Percentiles rank a stretch among this genome's conserved stretches.
Evolutionary conservation across 2,888 invertebrate genomes (phyloP).

Genomic region (Steinernema hermaphroditum): DNA sequence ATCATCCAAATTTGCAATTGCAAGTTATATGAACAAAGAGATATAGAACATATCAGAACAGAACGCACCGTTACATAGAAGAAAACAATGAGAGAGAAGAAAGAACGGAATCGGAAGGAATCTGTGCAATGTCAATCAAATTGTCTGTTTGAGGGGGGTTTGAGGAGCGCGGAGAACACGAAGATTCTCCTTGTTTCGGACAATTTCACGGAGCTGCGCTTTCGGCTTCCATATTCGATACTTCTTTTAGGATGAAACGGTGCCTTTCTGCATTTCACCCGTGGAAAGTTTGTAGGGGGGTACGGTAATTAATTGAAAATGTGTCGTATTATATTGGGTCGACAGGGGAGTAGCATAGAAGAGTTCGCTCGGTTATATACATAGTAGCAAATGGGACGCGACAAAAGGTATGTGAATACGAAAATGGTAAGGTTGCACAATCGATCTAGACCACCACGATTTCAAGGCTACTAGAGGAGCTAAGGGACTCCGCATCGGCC

Average conservation of each 20-base stretch:
- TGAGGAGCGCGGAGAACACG: not conserved
- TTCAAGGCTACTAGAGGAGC: slow-evolving; percentile 55
- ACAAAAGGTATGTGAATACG: not conserved
- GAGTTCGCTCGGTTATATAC: slow-evolving; percentile 10
- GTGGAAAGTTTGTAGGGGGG: slow-evolving; percentile 14
- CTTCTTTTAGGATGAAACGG: slow-evolving; percentile 23
- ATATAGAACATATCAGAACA: slow-evolving; percentile 8
- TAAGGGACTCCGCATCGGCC: slow-evolving; percentile 50
- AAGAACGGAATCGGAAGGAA: slow-evolving; percentile 5
- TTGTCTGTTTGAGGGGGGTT: not conserved
- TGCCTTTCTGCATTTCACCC: slow-evolving; percentile 25
- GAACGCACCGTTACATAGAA: slow-evolving; percentile 13
- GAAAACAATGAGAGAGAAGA: not conserved
- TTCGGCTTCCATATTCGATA: not conserved
- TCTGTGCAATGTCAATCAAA: not conserved
- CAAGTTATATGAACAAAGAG: no score
- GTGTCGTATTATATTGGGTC: no score
- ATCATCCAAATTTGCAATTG: no score
- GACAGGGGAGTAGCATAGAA: no score
- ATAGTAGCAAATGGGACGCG: not conserved
- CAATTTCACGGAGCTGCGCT: slow-evolving; percentile 22
- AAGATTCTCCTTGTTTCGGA: not conserved
- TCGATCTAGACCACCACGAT: slow-evolving; percentile 49
- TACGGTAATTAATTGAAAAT: not conserved
- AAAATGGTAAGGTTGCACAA: not conserved